Conservation (phyloP, 2,113 vertebrate species). For the Lepidothrix coronata region DNA sequence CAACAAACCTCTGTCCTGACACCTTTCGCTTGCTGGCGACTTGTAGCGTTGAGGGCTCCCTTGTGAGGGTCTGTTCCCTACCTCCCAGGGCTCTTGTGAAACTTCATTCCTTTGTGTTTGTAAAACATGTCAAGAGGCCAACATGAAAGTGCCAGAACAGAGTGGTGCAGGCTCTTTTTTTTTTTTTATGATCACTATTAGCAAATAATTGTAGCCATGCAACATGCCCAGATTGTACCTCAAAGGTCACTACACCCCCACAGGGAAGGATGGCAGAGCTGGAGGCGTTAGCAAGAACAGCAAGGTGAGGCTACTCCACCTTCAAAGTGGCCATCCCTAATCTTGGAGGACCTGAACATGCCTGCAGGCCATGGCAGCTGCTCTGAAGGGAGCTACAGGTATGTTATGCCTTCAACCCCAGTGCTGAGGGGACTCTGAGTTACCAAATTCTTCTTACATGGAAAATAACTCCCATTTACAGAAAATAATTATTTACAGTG, state of each 20-base stretch:
- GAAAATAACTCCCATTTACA: background rate
- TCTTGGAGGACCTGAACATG: background rate
- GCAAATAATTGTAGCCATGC: background rate
- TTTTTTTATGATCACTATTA: background rate
- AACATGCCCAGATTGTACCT: background rate
- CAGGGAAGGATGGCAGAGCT: background rate
- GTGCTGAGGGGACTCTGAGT: background rate
- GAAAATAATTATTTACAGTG: background rate
- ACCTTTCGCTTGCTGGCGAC: background rate
- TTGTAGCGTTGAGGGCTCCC: background rate
- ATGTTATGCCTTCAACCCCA: background rate
- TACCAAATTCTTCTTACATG: background rate
- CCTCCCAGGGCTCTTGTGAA: background rate
- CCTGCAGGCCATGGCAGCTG: background rate
- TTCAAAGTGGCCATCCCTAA: background rate
- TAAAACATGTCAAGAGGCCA: background rate
- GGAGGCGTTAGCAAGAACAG: background rate
- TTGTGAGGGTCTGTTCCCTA: background rate
- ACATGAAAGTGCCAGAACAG: background rate
- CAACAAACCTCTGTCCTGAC: background rate
- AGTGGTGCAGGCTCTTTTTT: rapidly evolving
- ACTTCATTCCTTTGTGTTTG: background rate
- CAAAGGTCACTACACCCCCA: background rate
- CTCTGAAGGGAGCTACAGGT: background rate
- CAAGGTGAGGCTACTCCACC: background rate